Evolutionary conservation across 2,113 vertebrate species (phyloP).

Genomic region (Dascyllus trimaculatus): DNA sequence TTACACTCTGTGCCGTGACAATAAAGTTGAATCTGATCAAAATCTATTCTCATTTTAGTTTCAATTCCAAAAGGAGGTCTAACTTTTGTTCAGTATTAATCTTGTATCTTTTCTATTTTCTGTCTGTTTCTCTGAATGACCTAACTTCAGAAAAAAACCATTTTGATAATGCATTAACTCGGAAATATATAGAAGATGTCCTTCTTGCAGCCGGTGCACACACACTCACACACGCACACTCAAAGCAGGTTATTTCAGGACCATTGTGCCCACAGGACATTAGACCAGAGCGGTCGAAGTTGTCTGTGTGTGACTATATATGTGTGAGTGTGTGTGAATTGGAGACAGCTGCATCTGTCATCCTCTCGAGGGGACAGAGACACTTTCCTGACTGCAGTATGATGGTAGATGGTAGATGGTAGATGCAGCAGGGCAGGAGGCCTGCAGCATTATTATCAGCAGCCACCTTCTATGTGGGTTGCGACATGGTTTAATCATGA

Average conservation of each 20-base stretch:
- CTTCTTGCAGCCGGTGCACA: not conserved
- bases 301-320: constrained; percentile 19
- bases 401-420: constrained; percentile 41
- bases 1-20: too few species aligned
- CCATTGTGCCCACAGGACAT: constrained; percentile 14
- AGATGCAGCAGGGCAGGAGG: constrained; percentile 4
- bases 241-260: constrained; percentile 28
- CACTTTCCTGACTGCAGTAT: constrained; percentile 52
- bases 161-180: not conserved
- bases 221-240: not conserved
- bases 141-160: not conserved
- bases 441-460: constrained; percentile 1
- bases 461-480: constrained; percentile 1
- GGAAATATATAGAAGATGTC: not conserved
- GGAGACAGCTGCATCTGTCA: constrained; percentile 56
- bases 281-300: constrained; percentile 13
- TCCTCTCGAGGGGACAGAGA: constrained; percentile 33
- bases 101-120: too few species aligned
- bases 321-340: constrained; percentile 36
- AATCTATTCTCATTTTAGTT: too few species aligned
- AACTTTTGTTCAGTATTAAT: too few species aligned
- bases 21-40: too few species aligned
- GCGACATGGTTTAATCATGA: not conserved
- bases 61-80: too few species aligned
- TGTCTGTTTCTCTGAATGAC: too few species aligned